Conservation (phyloP, 2,797 vertebrate species). For the Eurystomus glaucurus region DNA sequence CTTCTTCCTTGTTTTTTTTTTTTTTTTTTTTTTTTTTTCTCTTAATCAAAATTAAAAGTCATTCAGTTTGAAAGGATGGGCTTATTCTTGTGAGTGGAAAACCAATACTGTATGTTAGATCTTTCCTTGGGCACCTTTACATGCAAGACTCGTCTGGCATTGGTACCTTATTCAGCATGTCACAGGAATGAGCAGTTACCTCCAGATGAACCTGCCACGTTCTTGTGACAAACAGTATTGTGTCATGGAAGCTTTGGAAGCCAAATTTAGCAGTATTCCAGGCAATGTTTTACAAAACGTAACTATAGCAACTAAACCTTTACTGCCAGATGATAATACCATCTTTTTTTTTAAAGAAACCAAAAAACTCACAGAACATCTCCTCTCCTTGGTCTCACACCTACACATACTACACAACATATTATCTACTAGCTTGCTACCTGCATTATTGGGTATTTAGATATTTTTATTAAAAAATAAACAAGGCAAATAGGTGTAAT, state of each 20-base stretch:
- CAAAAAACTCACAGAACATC: rapidly evolving
- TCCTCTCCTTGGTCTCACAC: neutral
- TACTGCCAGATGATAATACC: neutral
- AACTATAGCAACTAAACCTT: neutral
- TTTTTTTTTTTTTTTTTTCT: neutral
- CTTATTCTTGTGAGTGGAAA: neutral
- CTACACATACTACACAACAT: neutral
- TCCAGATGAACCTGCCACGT: neutral
- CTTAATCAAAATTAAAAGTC: neutral
- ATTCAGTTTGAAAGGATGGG: neutral
- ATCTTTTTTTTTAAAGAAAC: neutral
- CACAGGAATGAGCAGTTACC: neutral
- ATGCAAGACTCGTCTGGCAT: neutral
- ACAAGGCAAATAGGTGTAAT: neutral
- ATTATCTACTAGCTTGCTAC: neutral
- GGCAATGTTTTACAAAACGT: neutral
- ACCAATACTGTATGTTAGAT: neutral
- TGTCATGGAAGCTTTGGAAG: neutral
- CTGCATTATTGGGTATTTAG: neutral
- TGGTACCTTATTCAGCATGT: neutral
- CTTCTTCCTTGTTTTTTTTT: neutral
- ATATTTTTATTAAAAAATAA: neutral
- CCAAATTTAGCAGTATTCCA: neutral
- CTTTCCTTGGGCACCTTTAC: neutral
- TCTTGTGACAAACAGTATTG: neutral